Conservation (phyloP, 1,140 invertebrate genomes). For the Prorops nasuta region DNA sequence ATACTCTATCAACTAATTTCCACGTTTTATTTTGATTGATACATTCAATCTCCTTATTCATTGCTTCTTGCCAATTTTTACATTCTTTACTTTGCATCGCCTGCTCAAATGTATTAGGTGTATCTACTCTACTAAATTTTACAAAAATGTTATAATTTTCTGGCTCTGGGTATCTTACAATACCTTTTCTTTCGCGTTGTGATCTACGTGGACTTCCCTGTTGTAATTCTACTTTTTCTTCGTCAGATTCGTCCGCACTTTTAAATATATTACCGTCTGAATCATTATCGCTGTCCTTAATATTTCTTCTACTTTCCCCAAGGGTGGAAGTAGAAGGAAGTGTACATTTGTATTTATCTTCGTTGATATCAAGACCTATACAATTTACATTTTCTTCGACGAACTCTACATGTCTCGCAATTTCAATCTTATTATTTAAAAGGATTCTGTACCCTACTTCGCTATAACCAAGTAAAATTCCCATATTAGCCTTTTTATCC, state of each 20-base stretch:
- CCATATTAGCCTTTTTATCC: slow-evolving; percentile 15
- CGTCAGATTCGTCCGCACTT: neutral
- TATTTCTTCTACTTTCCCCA: neutral
- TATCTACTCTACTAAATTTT: neutral
- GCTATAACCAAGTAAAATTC: slow-evolving; percentile 14
- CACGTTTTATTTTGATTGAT: neutral
- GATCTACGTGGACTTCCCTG: neutral
- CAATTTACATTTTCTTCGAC: slow-evolving; percentile 19
- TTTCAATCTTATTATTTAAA: slow-evolving; percentile 17
- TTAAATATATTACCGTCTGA: neutral
- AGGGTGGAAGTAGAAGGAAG: too few relatives aligned
- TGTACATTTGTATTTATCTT: neutral
- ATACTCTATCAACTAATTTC: neutral
- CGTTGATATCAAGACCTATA: slow-evolving; percentile 9
- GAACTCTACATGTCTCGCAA: slow-evolving; percentile 18
- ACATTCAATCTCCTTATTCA: slow-evolving; percentile 3
- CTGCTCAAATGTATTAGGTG: neutral
- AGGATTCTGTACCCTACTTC: slow-evolving; percentile 9
- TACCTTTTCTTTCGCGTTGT: neutral
- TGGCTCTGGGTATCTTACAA: neutral
- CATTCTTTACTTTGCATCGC: neutral
- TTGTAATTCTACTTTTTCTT: neutral
- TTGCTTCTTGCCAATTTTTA: neutral
- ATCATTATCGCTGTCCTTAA: neutral
- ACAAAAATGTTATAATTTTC: slow-evolving; percentile 2